A percentile compares a stretch with the other conserved stretches of the same genome.
These are phyloP conservation scores for Archocentrus centrarchus DNA, from an alignment of 2,113 vertebrate species.

Conservation along the genomic window DNA sequence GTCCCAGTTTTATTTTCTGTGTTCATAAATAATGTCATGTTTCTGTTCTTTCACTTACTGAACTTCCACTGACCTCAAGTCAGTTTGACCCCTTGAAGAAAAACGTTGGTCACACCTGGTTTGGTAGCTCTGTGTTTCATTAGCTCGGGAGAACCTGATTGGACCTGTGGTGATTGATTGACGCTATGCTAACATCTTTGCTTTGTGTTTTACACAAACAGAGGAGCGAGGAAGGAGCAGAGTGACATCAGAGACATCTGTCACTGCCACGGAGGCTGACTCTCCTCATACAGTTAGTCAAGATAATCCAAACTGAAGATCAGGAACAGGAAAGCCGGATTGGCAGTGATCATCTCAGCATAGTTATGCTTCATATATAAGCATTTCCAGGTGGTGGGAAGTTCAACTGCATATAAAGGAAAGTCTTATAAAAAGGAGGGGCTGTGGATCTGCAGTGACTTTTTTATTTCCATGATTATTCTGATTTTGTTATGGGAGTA, in stretches of 20 bases:
- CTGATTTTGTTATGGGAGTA: neutral
- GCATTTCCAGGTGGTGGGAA: neutral
- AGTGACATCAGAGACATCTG: conserved; percentile 5
- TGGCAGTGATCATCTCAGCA: neutral
- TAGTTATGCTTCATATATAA: neutral
- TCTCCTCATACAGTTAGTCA: neutral
- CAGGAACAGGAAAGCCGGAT: too few relatives aligned
- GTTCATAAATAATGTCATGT: too few relatives aligned
- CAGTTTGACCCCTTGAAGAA: neutral
- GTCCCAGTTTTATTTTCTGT: too few relatives aligned
- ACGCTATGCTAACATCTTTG: neutral
- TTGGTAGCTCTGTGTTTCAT: neutral
- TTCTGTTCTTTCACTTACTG: neutral
- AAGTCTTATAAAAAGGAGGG: neutral
- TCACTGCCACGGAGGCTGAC: neutral
- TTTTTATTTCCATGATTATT: neutral
- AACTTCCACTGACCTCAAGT: neutral
- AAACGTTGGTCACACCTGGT: neutral
- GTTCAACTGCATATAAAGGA: neutral
- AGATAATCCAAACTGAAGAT: neutral
- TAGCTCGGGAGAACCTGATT: too few relatives aligned
- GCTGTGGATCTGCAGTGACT: neutral
- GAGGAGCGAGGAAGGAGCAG: neutral
- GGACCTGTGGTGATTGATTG: too few relatives aligned
- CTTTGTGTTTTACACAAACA: neutral